Base-by-base conservation (phyloP, 2,113 vertebrate genomes). In the Neomonachus schauinslandi region DNA sequence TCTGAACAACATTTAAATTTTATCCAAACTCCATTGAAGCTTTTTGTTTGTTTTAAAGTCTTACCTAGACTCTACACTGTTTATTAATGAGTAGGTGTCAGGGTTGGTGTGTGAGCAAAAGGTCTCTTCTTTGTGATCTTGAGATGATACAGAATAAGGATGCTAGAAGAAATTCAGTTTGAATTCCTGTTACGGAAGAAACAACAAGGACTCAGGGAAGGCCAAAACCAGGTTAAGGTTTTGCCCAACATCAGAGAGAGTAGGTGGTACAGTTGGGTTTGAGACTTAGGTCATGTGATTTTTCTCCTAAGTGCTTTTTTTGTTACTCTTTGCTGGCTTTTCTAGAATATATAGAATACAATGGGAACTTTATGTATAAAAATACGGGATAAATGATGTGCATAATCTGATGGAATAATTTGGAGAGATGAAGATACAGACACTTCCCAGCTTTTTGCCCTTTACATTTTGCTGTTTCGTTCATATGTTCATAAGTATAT, bases 401-500 rank as follows among this genome's bases (percentile, higher is more conserved):
- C 51, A 87, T 94, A 96, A 92, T 94, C 91, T 95, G 95, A 93
- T 61, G 92, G 67, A 81, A 79, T 98, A 55, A 89, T 96, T 77
- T 94, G 69, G 77, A 96, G 86, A 91, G 85, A 69, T 79, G 49
- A 76, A 98, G 89, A 93, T 79, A 59, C 51, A 89, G 80, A 80
- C 79, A 93, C 65, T 87, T 33, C 22, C 33, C 79, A 74, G 77
- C 39, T 91, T 95, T 97, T 80, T 96, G 76, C 86, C 85, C 79
- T 93, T 96, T 82, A 67, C 33, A 36, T 97, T 89, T 91, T 84
- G 36, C 85, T 80, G 53, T 39, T 72, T 80, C 21, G 3, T 96
- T 94, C 82, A 9, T 86, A 93, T 82, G 55, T 97, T 97, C 93
- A 95, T 93, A 93, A 85, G 91, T 97, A 67, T 95, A 94, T 95